A percentile compares a stretch with the other conserved stretches of the same genome.
phyloP scores from a whole-genome alignment of 2,888 invertebrate genomes.

The Rotaria socialis region DNA sequence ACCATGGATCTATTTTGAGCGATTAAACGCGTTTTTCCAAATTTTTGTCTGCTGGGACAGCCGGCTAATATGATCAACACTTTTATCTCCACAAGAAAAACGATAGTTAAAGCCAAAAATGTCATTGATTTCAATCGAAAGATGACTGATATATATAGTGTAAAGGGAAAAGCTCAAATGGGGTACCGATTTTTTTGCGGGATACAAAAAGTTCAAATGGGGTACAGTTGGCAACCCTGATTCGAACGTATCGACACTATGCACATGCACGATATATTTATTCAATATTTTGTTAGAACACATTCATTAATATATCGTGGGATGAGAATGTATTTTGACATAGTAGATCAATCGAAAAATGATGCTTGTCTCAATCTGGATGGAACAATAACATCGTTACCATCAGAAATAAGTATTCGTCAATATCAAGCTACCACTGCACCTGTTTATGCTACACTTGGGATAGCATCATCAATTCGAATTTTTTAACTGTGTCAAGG shows the following conservation, averaged over 20 bases:
- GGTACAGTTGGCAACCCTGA: no score
- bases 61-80: no score
- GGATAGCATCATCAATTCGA: neutral
- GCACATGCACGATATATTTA: neutral
- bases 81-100: no score
- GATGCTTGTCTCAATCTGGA: neutral
- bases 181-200: no score
- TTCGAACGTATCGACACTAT: neutral
- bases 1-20: no score
- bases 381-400: neutral
- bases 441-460: neutral
- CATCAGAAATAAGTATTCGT: neutral
- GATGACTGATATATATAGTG: no score
- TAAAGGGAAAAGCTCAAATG: no score
- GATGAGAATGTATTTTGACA: slow-evolving; percentile 16
- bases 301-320: neutral
- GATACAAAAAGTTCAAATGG: no score
- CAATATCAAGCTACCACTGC: neutral
- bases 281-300: neutral
- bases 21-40: no score
- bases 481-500: neutral
- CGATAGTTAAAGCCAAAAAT: no score
- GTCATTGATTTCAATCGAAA: no score
- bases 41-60: no score
- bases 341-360: neutral